Evolutionary conservation across 1,140 invertebrate genomes (phyloP).

Genomic region (Muscidifurax raptorellus): DNA sequence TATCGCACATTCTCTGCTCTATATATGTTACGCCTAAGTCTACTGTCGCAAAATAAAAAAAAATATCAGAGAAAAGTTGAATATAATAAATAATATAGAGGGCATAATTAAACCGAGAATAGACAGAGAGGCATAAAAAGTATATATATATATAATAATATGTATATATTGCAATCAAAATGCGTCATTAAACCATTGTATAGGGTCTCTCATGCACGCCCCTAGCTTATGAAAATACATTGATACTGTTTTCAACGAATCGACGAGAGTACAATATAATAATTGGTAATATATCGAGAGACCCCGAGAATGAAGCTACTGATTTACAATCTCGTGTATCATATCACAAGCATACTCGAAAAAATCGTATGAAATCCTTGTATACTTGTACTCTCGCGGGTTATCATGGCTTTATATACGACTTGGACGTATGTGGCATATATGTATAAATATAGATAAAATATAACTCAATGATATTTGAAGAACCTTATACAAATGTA

Average conservation of each 20-base stretch:
- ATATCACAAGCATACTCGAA: too few species aligned
- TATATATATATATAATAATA: conserved; percentile 40
- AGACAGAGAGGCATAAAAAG: conserved; percentile 29
- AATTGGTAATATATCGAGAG: background rate
- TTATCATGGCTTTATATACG: conserved; percentile 23
- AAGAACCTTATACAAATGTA: conserved; percentile 39
- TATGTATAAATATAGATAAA: background rate
- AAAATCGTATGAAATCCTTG: background rate
- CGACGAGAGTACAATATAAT: conserved; percentile 47
- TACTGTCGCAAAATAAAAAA: conserved; percentile 35
- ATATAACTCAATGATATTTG: conserved; percentile 10
- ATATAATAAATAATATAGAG: conserved; percentile 10
- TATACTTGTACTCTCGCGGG: conserved; percentile 47
- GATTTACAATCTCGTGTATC: background rate
- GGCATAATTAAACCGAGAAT: conserved; percentile 29
- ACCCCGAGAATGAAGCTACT: background rate
- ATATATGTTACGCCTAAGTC: conserved; percentile 20
- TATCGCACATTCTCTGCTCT: conserved; percentile 45
- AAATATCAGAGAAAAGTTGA: conserved; percentile 14
- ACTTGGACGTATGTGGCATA: conserved; percentile 4
- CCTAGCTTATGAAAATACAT: background rate
- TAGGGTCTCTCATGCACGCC: conserved; percentile 44
- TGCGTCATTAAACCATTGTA: conserved; percentile 2
- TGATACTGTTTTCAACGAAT: conserved; percentile 12
- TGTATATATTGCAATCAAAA: conserved; percentile 41